A percentile compares a stretch with the other conserved stretches of the same genome.
These are phyloP conservation scores for Corythoichthys haematopterus DNA, from an alignment of 2,113 vertebrate species.

Conservation along the genomic window DNA sequence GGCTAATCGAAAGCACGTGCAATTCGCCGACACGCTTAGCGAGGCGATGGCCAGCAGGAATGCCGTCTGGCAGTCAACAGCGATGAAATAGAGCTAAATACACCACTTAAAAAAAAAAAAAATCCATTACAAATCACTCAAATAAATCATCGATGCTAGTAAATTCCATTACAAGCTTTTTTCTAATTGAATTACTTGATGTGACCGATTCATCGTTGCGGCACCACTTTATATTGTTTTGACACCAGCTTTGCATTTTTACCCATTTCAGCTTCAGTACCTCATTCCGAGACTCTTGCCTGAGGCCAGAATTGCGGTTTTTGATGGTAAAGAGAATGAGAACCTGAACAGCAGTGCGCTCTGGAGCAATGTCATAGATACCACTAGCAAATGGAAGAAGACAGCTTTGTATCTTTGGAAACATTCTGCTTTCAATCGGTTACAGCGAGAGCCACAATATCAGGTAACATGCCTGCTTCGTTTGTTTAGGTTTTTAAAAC, in stretches of 20 bases:
- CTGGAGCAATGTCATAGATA: conserved; percentile 46
- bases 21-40: too few relatives aligned
- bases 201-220: too few relatives aligned
- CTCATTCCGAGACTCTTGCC: conserved; percentile 73
- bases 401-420: conserved; percentile 76
- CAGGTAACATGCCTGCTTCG: conserved; percentile 51
- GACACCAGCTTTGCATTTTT: not conserved
- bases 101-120: too few relatives aligned
- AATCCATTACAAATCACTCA: too few relatives aligned
- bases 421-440: conserved; percentile 61
- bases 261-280: conserved; percentile 74
- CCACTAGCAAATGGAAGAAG: conserved; percentile 50
- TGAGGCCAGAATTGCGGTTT: conserved; percentile 56
- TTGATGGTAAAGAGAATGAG: not conserved
- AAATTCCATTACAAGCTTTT: too few relatives aligned
- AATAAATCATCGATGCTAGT: too few relatives aligned
- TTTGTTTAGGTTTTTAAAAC: not conserved
- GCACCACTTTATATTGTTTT: not conserved
- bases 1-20: too few relatives aligned
- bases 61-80: too few relatives aligned
- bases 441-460: conserved; percentile 53
- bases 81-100: too few relatives aligned
- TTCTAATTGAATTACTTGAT: too few relatives aligned
- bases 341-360: conserved; percentile 5
- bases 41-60: too few relatives aligned